Evolutionary conservation across 2,888 invertebrate genomes (phyloP).

Genomic region (Bellardia pandia): DNA sequence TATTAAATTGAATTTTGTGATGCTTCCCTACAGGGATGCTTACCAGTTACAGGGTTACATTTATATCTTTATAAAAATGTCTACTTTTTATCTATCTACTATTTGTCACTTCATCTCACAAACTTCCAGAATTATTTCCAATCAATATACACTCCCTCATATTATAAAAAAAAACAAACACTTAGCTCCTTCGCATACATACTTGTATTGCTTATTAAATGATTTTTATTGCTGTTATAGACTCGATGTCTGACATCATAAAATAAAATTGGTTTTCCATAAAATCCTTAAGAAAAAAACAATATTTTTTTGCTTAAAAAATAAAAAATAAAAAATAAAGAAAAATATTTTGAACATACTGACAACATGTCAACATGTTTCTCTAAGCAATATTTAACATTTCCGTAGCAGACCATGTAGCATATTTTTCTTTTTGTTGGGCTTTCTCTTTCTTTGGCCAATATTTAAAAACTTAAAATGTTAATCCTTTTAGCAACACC

Average conservation of each 20-base stretch:
- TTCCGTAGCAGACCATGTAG: conserved; percentile 67
- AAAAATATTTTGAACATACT: conserved; percentile 76
- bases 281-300: conserved; percentile 40
- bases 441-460: conserved; percentile 1
- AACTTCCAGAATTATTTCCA: conserved; percentile 32
- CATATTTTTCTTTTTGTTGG: conserved; percentile 11
- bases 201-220: neutral
- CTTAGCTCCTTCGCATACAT: neutral
- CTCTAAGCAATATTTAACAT: conserved; percentile 77
- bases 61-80: neutral
- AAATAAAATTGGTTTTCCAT: conserved; percentile 54
- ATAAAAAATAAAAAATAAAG: conserved; percentile 39
- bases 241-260: conserved; percentile 65
- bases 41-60: no score
- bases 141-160: conserved; percentile 35
- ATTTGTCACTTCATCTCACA: conserved; percentile 57
- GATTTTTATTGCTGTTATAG: conserved; percentile 55
- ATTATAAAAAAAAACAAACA: neutral
- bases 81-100: conserved; percentile 10
- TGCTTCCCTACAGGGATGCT: no score
- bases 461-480: conserved; percentile 58
- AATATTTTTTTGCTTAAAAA: conserved; percentile 26
- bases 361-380: conserved; percentile 82
- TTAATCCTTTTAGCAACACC: conserved; percentile 62
- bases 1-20: no score